These are phyloP conservation scores for Forficula auricularia DNA, from an alignment of 1,140 invertebrate genomes.

Conservation along the genomic window DNA sequence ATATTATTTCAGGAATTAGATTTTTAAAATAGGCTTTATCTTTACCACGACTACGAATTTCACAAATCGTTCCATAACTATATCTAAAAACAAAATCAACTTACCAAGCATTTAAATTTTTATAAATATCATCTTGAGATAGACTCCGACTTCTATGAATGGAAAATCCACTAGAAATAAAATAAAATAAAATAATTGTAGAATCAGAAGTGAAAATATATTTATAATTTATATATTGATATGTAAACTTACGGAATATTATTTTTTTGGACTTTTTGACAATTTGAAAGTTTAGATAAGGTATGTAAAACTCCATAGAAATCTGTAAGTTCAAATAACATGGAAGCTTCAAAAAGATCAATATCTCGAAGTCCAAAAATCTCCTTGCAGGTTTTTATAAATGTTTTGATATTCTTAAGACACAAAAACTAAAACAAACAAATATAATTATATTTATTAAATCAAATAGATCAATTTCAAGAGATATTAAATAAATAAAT, in stretches of 20 bases:
- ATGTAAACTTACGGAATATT: constrained; percentile 57
- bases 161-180: constrained; percentile 50
- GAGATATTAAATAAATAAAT: too few species aligned
- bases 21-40: too few species aligned
- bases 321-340: constrained; percentile 85
- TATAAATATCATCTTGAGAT: constrained; percentile 69
- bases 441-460: too few species aligned
- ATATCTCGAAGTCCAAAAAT: constrained; percentile 62
- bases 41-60: too few species aligned
- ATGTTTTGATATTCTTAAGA: constrained; percentile 81
- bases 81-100: constrained; percentile 11
- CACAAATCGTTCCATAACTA: too few species aligned
- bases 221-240: too few species aligned
- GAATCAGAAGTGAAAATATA: too few species aligned
- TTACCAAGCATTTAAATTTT: constrained; percentile 43
- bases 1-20: too few species aligned
- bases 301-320: constrained; percentile 83
- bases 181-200: constrained; percentile 8
- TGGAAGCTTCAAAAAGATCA: constrained; percentile 82
- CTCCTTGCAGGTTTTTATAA: constrained; percentile 67
- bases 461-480: too few species aligned
- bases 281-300: constrained; percentile 69
- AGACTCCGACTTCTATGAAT: constrained; percentile 39
- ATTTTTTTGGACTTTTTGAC: constrained; percentile 41
- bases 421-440: constrained; percentile 68